Base-by-base conservation (phyloP, 2,888 invertebrate species). In the Synergus japonicus region DNA sequence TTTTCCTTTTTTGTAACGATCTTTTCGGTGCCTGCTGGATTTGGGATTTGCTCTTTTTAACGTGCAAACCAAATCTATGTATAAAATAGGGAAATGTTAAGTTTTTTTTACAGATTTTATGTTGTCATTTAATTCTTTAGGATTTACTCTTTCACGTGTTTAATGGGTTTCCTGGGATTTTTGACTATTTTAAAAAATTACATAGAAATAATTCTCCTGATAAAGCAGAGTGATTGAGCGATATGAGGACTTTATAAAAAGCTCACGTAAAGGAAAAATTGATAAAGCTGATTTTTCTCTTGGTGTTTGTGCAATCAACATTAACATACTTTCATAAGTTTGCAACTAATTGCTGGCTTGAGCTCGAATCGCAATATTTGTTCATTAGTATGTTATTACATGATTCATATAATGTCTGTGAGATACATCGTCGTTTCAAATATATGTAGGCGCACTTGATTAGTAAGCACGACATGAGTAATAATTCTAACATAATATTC, bases 211-310 rank as follows among this genome's bases (percentile, higher is more conserved):
- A 4, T 37, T 73, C 54, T 73, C 4, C 5, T n/a, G 1, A 15
- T 15, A 22, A 37, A 29, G 69, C 2, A 29, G 15, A 5, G 5
- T 4, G 15, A 15, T 29, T 8, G 15, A 15, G 5, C 12, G 49
- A 49, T 29, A 67, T 44, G 22, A 41, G 41, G 37, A 9, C 4
- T 12, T 73, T 4, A 54, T n/a, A 58, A 73, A 73, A 73, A n/a
- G 29, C 2, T 54, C 37, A 54, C 29, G 10, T 37, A 54, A 37
- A 73, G 44, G 15, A 2, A 54, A 69, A 46, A 69, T 69, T 41
- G 54, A 54, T 73, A 73, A 54, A 41, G n/a, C 37, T 41, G 73
- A 73, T 73, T 29, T 54, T 18, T 73, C n/a, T 73, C 49, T n/a
- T 54, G 13, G 29, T 7, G 10, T 49, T 37, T 15, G 29, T 73